Conservation (phyloP, 2,888 invertebrate genomes). For the Neoscelio sp. region DNA sequence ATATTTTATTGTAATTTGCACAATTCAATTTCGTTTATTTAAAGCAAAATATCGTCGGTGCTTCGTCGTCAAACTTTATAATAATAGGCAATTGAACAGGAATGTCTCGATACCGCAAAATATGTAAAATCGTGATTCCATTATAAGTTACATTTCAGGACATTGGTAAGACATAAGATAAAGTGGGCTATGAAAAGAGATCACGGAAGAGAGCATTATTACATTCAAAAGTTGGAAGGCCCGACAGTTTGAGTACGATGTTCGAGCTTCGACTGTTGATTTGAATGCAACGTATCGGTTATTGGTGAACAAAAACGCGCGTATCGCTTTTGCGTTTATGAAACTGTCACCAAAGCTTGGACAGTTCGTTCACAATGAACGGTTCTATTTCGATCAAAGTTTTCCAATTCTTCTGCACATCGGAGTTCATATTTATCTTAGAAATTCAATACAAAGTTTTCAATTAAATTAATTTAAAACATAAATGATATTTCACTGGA, state of each 20-base stretch:
- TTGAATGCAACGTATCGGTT: constrained; percentile 32
- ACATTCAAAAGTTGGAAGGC: constrained; percentile 23
- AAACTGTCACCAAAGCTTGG: not conserved
- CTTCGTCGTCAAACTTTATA: too few species aligned
- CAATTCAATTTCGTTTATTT: too few species aligned
- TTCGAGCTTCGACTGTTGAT: constrained; percentile 6
- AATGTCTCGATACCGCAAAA: not conserved
- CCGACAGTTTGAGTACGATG: not conserved
- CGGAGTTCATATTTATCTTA: too few species aligned
- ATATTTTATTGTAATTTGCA: too few species aligned
- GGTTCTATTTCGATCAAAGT: not conserved
- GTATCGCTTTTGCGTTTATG: constrained; percentile 20
- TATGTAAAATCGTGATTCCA: constrained; percentile 8
- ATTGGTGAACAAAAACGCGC: constrained; percentile 33
- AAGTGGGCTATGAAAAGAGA: constrained; percentile 29
- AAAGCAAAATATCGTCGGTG: too few species aligned
- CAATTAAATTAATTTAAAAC: too few species aligned
- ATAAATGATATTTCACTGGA: too few species aligned
- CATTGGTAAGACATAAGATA: constrained; percentile 25
- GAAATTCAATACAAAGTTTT: too few species aligned
- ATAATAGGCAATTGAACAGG: too few species aligned
- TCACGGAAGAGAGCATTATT: constrained; percentile 21
- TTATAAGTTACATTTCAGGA: constrained; percentile 1
- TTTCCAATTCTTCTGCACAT: not conserved
- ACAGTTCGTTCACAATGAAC: constrained; percentile 4